A percentile compares a stretch with the other conserved stretches of the same genome.
These are phyloP conservation scores for Cremastinae sp. DNA, from an alignment of 2,888 invertebrate species.

Conservation along the genomic window DNA sequence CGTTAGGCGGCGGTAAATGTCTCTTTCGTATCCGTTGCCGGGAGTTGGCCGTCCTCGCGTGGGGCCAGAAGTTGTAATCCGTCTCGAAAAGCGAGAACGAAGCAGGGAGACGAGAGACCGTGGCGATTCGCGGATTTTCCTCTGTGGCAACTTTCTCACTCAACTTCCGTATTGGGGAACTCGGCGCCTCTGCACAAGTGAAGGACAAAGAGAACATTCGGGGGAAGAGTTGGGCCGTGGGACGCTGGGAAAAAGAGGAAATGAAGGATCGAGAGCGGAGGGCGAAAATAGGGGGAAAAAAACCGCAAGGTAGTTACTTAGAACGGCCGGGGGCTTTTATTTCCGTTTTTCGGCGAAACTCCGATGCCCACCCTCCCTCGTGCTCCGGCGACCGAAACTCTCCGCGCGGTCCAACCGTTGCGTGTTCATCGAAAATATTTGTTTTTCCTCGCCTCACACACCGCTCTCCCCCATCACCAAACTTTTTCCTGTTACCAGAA, in stretches of 20 bases:
- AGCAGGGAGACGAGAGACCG: too few species aligned
- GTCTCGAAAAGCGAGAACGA: conserved; percentile 70
- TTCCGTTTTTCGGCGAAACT: conserved; percentile 38
- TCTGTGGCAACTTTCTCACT: conserved; percentile 70
- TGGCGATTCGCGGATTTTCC: conserved; percentile 65
- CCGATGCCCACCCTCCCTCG: too few species aligned
- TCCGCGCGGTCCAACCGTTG: too few species aligned
- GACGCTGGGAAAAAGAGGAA: conserved; percentile 20
- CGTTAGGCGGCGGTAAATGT: conserved; percentile 40
- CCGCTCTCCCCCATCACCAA: too few species aligned
- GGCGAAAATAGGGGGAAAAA: conserved; percentile 43
- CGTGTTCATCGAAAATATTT: too few species aligned
- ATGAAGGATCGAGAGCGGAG: conserved; percentile 28
- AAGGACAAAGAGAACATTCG: conserved; percentile 35
- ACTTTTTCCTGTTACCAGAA: too few species aligned
- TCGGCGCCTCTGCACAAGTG: conserved; percentile 42
- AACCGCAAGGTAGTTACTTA: conserved; percentile 61
- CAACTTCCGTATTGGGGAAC: conserved; percentile 68
- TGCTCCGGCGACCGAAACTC: too few species aligned
- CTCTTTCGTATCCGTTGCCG: conserved; percentile 33
- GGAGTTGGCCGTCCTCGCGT: conserved; percentile 30
- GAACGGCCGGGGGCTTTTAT: conserved; percentile 62
- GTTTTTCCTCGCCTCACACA: too few species aligned
- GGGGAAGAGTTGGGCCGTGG: conserved; percentile 4
- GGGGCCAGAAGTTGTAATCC: conserved; percentile 75